Conservation (phyloP, 2,888 invertebrate genomes). For the Drosophila lacicola region DNA sequence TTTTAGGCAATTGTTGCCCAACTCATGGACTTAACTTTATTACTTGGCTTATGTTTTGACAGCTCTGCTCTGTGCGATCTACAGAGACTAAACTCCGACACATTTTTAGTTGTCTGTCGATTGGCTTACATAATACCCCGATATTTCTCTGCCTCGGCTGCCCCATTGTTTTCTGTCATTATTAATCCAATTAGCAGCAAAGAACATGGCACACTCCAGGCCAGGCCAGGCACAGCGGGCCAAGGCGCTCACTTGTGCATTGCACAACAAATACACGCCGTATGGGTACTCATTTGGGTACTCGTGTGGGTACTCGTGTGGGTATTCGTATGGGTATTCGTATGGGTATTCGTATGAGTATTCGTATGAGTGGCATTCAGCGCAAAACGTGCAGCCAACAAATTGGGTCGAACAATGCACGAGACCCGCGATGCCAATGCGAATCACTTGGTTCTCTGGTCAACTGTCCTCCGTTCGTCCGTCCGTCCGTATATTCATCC, state of each 20-base stretch:
- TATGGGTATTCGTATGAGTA: slow-evolving; percentile 9
- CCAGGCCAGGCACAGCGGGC: slow-evolving; percentile 31
- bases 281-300: slow-evolving; percentile 4
- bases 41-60: slow-evolving; percentile 54
- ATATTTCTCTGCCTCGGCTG: slow-evolving; percentile 42
- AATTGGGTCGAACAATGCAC: slow-evolving; percentile 57
- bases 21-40: slow-evolving; percentile 35
- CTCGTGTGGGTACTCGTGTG: slow-evolving; percentile 4
- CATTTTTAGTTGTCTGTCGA: slow-evolving; percentile 46
- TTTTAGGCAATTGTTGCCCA: slow-evolving; percentile 30
- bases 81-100: slow-evolving; percentile 25
- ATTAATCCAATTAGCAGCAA: slow-evolving; percentile 74
- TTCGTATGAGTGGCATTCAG: slow-evolving; percentile 2
- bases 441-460: slow-evolving; percentile 18
- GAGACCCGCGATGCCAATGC: slow-evolving; percentile 41
- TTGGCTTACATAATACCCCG: slow-evolving; percentile 66
- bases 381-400: slow-evolving; percentile 37
- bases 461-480: not conserved
- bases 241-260: slow-evolving; percentile 23
- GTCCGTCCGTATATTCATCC: not conserved
- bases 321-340: slow-evolving; percentile 3
- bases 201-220: slow-evolving; percentile 54
- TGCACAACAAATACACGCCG: slow-evolving; percentile 40
- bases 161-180: slow-evolving; percentile 74
- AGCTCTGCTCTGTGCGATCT: slow-evolving; percentile 37